Evolutionary conservation across 2,888 invertebrate species (phyloP).

Genomic region (Antheraea yamamai): DNA sequence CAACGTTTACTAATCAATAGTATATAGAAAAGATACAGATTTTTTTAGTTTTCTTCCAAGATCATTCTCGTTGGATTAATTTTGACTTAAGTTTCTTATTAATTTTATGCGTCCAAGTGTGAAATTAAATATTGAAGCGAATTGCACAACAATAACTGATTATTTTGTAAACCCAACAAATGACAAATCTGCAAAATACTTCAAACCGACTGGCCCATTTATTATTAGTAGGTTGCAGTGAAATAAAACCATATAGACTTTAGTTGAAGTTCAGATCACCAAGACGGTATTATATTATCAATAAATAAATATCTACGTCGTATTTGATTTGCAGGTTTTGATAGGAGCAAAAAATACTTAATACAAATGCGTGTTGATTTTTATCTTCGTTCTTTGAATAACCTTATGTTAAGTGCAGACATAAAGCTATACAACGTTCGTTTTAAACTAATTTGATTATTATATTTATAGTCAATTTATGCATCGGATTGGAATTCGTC

Average conservation of each 20-base stretch:
- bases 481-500: neutral
- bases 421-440: neutral
- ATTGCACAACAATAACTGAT: neutral
- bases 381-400: neutral
- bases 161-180: neutral
- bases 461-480: neutral
- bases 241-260: neutral
- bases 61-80: neutral
- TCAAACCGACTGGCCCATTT: neutral
- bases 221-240: neutral
- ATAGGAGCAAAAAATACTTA: neutral
- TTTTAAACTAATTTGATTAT: neutral
- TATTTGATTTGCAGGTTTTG: neutral
- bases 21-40: too few species aligned
- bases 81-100: neutral
- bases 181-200: neutral
- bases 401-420: neutral
- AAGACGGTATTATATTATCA: neutral
- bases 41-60: neutral
- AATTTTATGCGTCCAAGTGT: neutral
- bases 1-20: too few species aligned
- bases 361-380: neutral
- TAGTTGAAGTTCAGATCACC: neutral
- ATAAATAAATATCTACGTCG: neutral
- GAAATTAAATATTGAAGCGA: neutral